A percentile compares a stretch with the other conserved stretches of the same genome.
These are phyloP conservation scores for Diogma glabrata DNA, from an alignment of 2,888 invertebrate genomes.

Conservation along the genomic window DNA sequence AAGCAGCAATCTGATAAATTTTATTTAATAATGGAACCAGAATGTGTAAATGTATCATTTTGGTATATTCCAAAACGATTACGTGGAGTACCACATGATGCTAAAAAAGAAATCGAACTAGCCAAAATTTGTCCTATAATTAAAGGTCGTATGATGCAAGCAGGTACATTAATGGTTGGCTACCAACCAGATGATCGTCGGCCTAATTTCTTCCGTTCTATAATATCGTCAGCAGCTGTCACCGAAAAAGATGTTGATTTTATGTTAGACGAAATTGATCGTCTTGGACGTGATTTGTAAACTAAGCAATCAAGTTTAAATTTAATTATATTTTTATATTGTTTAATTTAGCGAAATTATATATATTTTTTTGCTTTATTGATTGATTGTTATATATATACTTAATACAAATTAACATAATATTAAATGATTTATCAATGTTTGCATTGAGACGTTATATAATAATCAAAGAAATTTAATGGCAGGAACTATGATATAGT, in stretches of 20 bases:
- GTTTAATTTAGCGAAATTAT: no score
- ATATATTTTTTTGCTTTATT: no score
- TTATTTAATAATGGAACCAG: slow-evolving; percentile 80
- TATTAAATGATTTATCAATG: no score
- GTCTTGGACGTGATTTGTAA: slow-evolving; percentile 86
- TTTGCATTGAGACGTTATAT: no score
- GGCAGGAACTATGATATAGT: no score
- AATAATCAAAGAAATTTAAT: no score
- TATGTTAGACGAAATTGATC: slow-evolving; percentile 85
- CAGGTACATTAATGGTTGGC: slow-evolving; percentile 95
- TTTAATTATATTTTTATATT: no score
- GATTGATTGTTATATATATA: no score
- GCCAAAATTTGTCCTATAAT: slow-evolving; percentile 88
- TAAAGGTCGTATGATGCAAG: slow-evolving; percentile 96
- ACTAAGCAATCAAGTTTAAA: no score
- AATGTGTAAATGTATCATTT: slow-evolving; percentile 95
- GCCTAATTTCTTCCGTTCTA: slow-evolving; percentile 98
- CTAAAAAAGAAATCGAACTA: slow-evolving; percentile 62
- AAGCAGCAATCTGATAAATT: slow-evolving; percentile 74
- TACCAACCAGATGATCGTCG: slow-evolving; percentile 95
- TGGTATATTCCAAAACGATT: slow-evolving; percentile 95
- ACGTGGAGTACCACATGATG: slow-evolving; percentile 59
- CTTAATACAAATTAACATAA: no score
- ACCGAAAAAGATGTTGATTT: slow-evolving; percentile 89
- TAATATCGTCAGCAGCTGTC: slow-evolving; percentile 93